Evolutionary conservation across 2,113 vertebrate genomes (phyloP).

Genomic region (Nycticorax nycticorax): DNA sequence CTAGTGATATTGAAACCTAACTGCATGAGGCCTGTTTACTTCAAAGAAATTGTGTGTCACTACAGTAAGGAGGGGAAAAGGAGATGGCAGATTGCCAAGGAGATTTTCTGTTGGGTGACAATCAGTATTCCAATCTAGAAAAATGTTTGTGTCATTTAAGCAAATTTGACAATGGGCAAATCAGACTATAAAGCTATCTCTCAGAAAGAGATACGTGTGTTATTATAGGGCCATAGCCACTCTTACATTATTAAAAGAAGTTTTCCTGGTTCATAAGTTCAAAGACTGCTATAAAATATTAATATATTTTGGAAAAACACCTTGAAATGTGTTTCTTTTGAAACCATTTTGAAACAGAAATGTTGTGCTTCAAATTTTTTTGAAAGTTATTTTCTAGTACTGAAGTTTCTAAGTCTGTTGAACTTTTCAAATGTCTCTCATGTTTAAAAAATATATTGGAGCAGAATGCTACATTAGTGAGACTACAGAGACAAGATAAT

Average conservation of each 20-base stretch:
- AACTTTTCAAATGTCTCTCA: background rate
- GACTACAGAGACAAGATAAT: background rate
- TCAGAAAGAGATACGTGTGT: background rate
- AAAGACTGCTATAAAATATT: conserved; percentile 8
- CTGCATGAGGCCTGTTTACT: background rate
- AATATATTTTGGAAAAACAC: background rate
- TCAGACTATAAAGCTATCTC: background rate
- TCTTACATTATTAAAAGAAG: background rate
- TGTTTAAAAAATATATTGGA: background rate
- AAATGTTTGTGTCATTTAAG: background rate
- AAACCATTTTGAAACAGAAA: background rate
- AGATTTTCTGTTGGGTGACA: background rate
- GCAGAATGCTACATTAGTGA: background rate
- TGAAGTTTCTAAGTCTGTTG: background rate
- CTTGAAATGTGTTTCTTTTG: background rate
- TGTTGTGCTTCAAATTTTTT: background rate
- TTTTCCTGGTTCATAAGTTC: background rate
- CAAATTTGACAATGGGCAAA: background rate
- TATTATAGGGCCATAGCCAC: background rate
- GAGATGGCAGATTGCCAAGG: background rate
- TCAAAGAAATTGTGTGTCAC: background rate
- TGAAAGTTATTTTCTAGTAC: background rate
- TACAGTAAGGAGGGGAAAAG: background rate
- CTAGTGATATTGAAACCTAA: background rate
- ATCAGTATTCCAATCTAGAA: background rate